Evolutionary conservation across 1,140 invertebrate species (phyloP).

Genomic region (Drosophila bipectinata): DNA sequence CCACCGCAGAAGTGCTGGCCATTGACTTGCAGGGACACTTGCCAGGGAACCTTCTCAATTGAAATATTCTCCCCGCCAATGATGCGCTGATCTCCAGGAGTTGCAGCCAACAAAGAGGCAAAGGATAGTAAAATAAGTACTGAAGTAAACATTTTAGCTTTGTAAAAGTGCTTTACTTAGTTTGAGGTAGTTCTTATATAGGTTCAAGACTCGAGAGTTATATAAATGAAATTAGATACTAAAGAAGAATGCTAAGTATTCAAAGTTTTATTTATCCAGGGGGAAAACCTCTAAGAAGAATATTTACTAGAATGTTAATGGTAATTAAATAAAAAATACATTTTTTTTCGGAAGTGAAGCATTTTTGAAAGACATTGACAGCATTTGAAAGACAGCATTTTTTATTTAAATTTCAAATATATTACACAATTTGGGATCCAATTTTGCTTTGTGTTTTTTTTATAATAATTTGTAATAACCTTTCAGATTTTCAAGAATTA

Average conservation of each 20-base stretch:
- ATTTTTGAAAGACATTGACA: too few species aligned
- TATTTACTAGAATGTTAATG: too few species aligned
- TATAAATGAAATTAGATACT: neutral
- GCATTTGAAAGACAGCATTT: too few species aligned
- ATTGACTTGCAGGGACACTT: constrained; percentile 84
- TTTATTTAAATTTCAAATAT: too few species aligned
- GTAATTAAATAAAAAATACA: too few species aligned
- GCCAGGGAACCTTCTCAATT: constrained; percentile 85
- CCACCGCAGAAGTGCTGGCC: constrained; percentile 84
- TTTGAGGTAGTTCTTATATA: neutral
- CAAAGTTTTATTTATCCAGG: neutral
- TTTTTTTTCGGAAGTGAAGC: too few species aligned
- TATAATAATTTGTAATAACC: too few species aligned
- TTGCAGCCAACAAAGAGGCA: neutral
- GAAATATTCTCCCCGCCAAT: constrained; percentile 43
- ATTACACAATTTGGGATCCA: too few species aligned
- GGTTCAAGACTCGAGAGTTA: neutral
- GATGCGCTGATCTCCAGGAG: constrained; percentile 10
- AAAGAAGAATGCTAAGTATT: neutral
- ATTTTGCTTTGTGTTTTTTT: too few species aligned
- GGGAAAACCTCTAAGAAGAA: neutral
- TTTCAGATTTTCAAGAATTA: too few species aligned
- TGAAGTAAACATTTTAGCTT: neutral
- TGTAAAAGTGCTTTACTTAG: neutral
- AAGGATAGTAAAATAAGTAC: neutral